Evolutionary conservation across 1,140 invertebrate species (phyloP), one percentile per base, ranked within the genome.

Genomic region (Drosophila mayri): DNA sequence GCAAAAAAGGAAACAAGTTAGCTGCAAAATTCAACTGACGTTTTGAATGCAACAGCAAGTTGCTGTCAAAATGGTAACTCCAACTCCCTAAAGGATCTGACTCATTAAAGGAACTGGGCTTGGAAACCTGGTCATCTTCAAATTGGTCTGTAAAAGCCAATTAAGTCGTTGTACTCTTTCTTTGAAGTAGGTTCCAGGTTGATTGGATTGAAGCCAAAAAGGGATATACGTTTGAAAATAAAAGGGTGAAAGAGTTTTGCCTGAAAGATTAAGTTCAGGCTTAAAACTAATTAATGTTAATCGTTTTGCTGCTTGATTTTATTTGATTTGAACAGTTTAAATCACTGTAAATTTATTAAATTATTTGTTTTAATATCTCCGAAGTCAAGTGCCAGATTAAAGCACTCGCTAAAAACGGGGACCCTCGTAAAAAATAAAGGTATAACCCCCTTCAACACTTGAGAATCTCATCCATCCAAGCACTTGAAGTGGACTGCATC

Each of bases 401-500:
- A 64, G 55, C 14, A 25, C 25, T 20, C 2, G 4, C 28, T 12
- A 7, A 54, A 28, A 61, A 3, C 5, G 22, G 22, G 22, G 22
- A 22, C 2, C 38, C 38, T 18, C 11, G 14, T 5, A n/a, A 67
- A 72, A 72, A 71, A 55, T 11, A 20, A 37, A 12, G n/a, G 12
- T 12, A 28, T 22, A 22, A 49, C 12, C n/a, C 37, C 37, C 25
- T 22, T 32, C 44, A 41, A n/a, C 44, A 16, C 22, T 22, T 41
- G 66, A 9, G 41, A 44, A 44, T 59, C 30, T 30, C 22, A 20
- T 18, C 12, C 28, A 11, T 8, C 11, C 18, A 35, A 49, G 25
- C 52, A 72, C 68, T 50, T 60, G 37, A 37, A 60, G 44, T 49
- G 67, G 38, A 72, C 52, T 72, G 68, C 68, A 72, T 72, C 66